Conservation (phyloP, 2,113 vertebrate genomes). For the Apteryx mantelli region DNA sequence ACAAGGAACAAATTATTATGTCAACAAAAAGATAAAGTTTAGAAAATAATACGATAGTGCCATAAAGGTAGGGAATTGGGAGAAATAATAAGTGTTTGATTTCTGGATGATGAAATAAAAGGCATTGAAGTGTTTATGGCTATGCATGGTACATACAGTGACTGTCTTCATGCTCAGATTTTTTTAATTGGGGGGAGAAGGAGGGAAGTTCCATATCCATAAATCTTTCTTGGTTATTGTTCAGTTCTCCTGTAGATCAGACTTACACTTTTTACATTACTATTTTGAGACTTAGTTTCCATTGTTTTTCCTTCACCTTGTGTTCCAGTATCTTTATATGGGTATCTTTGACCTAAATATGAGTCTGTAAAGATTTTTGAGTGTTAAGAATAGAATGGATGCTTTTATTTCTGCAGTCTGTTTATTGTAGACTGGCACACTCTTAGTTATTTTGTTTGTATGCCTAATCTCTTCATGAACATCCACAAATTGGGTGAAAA, state of each 20-base stretch:
- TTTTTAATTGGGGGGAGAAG: not conserved
- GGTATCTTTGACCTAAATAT: not conserved
- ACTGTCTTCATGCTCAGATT: not conserved
- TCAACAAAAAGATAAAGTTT: not conserved
- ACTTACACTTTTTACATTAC: not conserved
- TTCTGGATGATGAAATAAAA: not conserved
- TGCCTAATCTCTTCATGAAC: not conserved
- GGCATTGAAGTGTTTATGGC: not conserved
- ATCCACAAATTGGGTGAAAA: not conserved
- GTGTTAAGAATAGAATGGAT: not conserved
- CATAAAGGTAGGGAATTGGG: not conserved
- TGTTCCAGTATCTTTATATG: not conserved
- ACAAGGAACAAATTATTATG: not conserved
- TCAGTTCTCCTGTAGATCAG: not conserved
- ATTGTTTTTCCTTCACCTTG: not conserved
- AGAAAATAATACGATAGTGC: not conserved
- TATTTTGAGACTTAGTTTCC: not conserved
- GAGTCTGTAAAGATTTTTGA: not conserved
- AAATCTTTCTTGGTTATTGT: not conserved
- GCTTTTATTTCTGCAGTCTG: not conserved
- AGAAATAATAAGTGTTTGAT: not conserved
- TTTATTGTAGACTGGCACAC: not conserved
- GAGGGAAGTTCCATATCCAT: not conserved
- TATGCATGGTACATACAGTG: not conserved
- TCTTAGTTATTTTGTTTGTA: not conserved